phyloP scores from a whole-genome alignment of 2,113 vertebrate species.

The Chamaea fasciata region DNA sequence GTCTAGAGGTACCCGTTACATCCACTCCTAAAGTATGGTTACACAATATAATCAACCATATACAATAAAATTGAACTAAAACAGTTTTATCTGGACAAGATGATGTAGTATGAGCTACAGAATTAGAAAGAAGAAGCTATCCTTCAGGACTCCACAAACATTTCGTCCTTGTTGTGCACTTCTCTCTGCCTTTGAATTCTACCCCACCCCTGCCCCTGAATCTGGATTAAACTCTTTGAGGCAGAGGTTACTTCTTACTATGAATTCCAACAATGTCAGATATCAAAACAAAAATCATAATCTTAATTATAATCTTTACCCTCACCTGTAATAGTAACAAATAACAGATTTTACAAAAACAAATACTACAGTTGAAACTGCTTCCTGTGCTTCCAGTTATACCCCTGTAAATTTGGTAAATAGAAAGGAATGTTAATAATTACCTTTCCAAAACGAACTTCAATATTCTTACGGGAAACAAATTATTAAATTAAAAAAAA shows the following conservation, averaged over 20 bases:
- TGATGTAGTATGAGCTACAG: neutral
- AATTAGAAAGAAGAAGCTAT: neutral
- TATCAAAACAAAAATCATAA: neutral
- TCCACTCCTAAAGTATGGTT: neutral
- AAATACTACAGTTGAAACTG: neutral
- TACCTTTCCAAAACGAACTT: slow-evolving; percentile 1
- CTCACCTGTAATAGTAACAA: neutral
- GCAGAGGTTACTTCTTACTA: neutral
- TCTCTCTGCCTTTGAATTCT: neutral
- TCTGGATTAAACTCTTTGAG: neutral
- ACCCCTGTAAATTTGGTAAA: neutral
- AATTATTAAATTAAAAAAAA: neutral
- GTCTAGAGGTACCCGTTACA: neutral
- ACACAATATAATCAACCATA: neutral
- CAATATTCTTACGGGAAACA: neutral
- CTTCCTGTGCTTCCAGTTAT: neutral
- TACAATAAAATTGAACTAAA: neutral
- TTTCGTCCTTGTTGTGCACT: neutral
- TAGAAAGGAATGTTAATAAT: neutral
- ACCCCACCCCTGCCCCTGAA: fast-evolving
- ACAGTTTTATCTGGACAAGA: neutral
- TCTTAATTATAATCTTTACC: neutral
- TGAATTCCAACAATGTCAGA: neutral
- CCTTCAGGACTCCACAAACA: neutral
- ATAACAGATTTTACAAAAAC: neutral